Conservation (phyloP, 1,140 invertebrate genomes). For the Bombus turneri region DNA sequence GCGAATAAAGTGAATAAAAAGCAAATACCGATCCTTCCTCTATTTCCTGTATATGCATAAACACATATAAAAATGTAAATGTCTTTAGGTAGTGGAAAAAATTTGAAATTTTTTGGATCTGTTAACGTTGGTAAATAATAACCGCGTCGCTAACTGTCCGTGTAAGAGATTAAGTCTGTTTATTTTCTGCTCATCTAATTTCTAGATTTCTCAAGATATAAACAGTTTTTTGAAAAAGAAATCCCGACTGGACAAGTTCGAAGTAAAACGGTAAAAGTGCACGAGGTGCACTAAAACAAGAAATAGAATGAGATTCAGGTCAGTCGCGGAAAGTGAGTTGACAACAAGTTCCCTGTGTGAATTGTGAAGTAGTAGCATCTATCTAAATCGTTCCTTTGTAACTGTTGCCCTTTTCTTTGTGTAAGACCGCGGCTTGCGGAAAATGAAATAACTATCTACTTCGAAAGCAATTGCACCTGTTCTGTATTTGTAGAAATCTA, state of each 20-base stretch:
- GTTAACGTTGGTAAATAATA: background rate
- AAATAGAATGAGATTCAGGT: slow-evolving; percentile 65
- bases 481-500: slow-evolving; percentile 34
- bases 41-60: background rate
- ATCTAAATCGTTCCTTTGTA: background rate
- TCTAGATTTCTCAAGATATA: slow-evolving; percentile 41
- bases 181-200: slow-evolving; percentile 2
- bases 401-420: background rate
- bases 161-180: background rate
- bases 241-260: slow-evolving; percentile 18
- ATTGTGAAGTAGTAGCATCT: background rate
- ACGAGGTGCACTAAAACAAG: slow-evolving; percentile 52
- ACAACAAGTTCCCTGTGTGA: slow-evolving; percentile 48
- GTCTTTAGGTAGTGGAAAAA: background rate
- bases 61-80: background rate
- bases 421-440: background rate
- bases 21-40: background rate
- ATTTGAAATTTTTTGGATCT: background rate
- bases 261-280: slow-evolving; percentile 58
- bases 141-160: background rate
- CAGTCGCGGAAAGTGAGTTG: slow-evolving; percentile 74
- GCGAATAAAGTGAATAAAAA: background rate
- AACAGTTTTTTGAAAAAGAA: slow-evolving; percentile 46
- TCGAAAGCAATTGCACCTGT: slow-evolving; percentile 25
- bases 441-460: background rate